A percentile compares a stretch with the other conserved stretches of the same genome.
Evolutionary conservation across 2,888 invertebrate species (phyloP).

Genomic region (Microctonus hyperodae): DNA sequence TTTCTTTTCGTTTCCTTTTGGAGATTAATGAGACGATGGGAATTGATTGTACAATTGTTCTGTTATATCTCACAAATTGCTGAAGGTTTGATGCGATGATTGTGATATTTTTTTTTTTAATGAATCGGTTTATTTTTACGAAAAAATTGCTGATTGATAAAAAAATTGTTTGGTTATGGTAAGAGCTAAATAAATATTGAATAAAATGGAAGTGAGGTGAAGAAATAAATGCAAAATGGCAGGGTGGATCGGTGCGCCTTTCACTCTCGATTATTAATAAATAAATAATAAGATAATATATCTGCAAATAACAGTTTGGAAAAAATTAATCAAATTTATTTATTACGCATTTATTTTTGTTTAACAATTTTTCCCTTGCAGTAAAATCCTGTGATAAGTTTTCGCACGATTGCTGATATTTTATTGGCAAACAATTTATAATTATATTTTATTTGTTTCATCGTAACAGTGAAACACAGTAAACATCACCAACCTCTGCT

Average conservation of each 20-base stretch:
- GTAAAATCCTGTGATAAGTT: neutral
- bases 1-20: neutral
- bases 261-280: slow-evolving; percentile 31
- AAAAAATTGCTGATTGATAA: neutral
- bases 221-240: slow-evolving; percentile 29
- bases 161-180: neutral
- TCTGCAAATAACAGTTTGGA: neutral
- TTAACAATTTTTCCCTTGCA: neutral
- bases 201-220: slow-evolving; percentile 22
- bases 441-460: neutral
- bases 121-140: slow-evolving; percentile 25
- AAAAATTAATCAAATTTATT: neutral
- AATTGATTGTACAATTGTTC: neutral
- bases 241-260: slow-evolving; percentile 62
- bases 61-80: neutral
- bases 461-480: neutral
- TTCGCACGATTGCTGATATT: neutral
- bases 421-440: neutral
- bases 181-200: neutral
- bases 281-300: neutral
- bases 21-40: slow-evolving; percentile 7
- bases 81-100: slow-evolving; percentile 12
- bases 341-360: neutral
- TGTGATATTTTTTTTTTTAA: slow-evolving; percentile 14
- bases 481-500: slow-evolving; percentile 4